Conservation (phyloP, 1,140 invertebrate species). For the Bilobella aurantiaca region DNA sequence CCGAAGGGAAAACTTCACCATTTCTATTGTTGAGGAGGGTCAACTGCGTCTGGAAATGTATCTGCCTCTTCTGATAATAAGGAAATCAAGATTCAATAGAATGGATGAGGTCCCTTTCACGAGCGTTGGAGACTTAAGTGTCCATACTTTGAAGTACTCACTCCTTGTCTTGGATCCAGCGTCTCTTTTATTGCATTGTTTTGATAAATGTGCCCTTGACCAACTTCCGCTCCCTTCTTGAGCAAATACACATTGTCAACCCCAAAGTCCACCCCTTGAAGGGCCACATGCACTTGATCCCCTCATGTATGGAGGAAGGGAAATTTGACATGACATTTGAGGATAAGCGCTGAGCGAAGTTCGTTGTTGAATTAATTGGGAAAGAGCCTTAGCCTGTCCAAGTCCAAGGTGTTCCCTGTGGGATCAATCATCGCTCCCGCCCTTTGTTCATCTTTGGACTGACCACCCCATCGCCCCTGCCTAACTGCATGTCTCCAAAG, state of each 20-base stretch:
- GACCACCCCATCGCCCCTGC: neutral
- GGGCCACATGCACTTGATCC: too few relatives aligned
- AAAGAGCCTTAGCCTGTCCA: neutral
- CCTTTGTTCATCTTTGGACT: neutral
- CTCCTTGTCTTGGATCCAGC: too few relatives aligned
- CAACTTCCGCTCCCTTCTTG: too few relatives aligned
- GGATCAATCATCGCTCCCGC: neutral
- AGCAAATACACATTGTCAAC: too few relatives aligned
- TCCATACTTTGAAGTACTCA: neutral
- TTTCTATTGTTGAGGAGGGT: too few relatives aligned
- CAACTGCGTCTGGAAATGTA: too few relatives aligned
- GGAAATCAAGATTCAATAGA: too few relatives aligned
- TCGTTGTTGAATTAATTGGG: neutral
- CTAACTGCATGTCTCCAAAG: neutral
- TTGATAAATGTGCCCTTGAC: constrained; percentile 23
- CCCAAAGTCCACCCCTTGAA: too few relatives aligned
- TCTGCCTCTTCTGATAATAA: too few relatives aligned
- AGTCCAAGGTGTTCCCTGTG: neutral
- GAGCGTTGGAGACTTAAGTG: neutral
- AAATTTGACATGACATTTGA: neutral
- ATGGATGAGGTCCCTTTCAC: neutral
- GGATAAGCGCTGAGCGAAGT: neutral
- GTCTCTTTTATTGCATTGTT: constrained; percentile 21
- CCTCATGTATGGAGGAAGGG: neutral
- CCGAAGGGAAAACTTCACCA: too few relatives aligned